Evolutionary conservation across 2,113 vertebrate species (phyloP), one percentile per base, ranked within the genome.

Genomic region (Caranx ignobilis): DNA sequence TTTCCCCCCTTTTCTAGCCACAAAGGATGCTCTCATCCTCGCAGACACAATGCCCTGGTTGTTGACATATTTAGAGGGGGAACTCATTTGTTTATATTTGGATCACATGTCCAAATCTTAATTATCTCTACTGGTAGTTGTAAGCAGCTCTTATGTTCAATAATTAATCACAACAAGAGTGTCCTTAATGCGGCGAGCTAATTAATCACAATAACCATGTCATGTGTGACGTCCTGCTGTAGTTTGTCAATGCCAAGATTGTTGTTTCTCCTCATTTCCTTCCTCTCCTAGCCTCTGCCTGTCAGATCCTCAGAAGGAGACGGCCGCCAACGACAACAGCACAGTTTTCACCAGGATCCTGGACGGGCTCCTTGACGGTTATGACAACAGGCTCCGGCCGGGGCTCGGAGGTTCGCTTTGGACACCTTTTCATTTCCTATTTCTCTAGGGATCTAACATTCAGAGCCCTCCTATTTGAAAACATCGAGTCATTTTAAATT

Each of bases 341-440:
- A 98, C 97, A 19, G 96, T 98, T 31, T 98, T 98, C 91, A 98
- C 97, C 1, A 91, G 96, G 85, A 98, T 98, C 89, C 92, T 98
- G 90, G 97, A 98, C 57, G 90, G 97, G 64, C 96, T 98, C 73
- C 79, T 98, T 43, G 97, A 98, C 5, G 97, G 97, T 3, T 98
- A 98, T 0, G 97, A 98, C 93, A 97, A 98, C 92, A 91, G 97
- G 57, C 95, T 98, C 21, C 88, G 97, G 67, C 97, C 97, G 0
- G 97, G 97, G 19, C 91, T 94, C 2, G 94, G 94, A 91, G 94
- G 94, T 94, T 77, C 1, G 82, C 59, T 6, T 5, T 9, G 37
- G 50, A 11, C 45, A 0, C 3, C 16, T 62, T 12, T 59, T n/a
- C 12, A 2, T 15, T 16, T 6, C n/a, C 39, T 2, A 34, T 57